Evolutionary conservation across 2,888 invertebrate species (phyloP), one percentile per base, ranked within the genome.

Genomic region (Abrostola tripartita): DNA sequence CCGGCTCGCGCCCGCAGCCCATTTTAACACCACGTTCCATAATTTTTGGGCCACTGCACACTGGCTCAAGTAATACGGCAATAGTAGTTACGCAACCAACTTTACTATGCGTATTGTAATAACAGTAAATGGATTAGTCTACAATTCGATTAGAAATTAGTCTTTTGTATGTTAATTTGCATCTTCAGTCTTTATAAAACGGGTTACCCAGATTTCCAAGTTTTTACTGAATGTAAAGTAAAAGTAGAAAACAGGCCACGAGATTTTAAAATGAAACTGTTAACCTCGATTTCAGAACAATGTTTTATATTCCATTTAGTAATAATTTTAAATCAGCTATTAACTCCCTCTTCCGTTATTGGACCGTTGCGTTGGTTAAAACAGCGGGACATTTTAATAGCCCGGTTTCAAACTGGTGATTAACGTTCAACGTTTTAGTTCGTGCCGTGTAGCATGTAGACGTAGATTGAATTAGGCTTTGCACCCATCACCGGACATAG

Each of bases 301-400:
- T 37, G 9, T 35, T 24, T 53, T 51, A 58, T 53, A 51, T 61
- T 62, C 7, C 51, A 47, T 44, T 49, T 52, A 60, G 40, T 8
- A 57, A 38, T 56, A 58, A 58, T 65, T 65, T 49, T 47, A 14
- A 47, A 55, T 62, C 35, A 52, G 35, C 49, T 65, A 68, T 54
- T 65, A 56, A 60, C 44, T 14, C 37, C 10, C 35, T 40, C 52
- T 61, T 55, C 37, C 24, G 47, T 58, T 55, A 61, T 44, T 51
- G 14, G 37, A 38, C 41, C 54, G 49, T 61, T 53, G 44, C 54
- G 49, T 61, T 53, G 47, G 36, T 59, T 49, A 42, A 63, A 66
- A 61, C 7, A 40, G 52, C 8, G 35, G 38, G 40, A 63, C n/a
- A 52, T 51, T 65, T 59, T 42, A 64, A 52, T 38, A 52, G 36